These are phyloP conservation scores for Mercenaria mercenaria DNA, from an alignment of 1,140 invertebrate species.

Conservation along the genomic window DNA sequence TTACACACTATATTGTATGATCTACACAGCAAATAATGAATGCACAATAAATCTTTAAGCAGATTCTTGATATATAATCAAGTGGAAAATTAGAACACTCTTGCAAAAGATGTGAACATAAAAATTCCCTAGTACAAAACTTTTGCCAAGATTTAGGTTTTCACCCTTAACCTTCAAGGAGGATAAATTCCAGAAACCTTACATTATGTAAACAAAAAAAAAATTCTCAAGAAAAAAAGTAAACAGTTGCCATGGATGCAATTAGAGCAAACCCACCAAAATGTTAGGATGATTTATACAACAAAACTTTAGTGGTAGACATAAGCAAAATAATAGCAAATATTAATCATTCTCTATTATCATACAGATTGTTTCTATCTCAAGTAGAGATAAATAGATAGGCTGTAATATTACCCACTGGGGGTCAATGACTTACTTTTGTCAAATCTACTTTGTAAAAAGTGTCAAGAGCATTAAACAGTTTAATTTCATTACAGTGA, in stretches of 20 bases:
- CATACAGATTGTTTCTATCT: neutral
- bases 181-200: neutral
- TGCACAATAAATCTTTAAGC: too few relatives aligned
- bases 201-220: slow-evolving; percentile 27
- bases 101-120: too few relatives aligned
- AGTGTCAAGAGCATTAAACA: too few relatives aligned
- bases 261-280: neutral
- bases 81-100: too few relatives aligned
- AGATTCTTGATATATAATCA: too few relatives aligned
- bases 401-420: neutral
- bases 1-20: too few relatives aligned
- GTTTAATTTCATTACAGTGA: too few relatives aligned
- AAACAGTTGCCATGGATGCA: slow-evolving; percentile 3
- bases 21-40: too few relatives aligned
- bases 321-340: neutral
- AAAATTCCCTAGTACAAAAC: too few relatives aligned
- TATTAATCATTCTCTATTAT: neutral
- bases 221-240: neutral
- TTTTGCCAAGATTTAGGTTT: neutral
- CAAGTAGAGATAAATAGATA: neutral
- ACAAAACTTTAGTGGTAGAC: neutral
- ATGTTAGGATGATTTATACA: slow-evolving; percentile 24
- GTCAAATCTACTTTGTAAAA: slow-evolving; percentile 8
- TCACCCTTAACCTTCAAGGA: neutral
- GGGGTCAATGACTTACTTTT: neutral